Base-by-base conservation (phyloP, 37 sponge, comb jelly and placozoan genomes). In the Tethya wilhelma region DNA sequence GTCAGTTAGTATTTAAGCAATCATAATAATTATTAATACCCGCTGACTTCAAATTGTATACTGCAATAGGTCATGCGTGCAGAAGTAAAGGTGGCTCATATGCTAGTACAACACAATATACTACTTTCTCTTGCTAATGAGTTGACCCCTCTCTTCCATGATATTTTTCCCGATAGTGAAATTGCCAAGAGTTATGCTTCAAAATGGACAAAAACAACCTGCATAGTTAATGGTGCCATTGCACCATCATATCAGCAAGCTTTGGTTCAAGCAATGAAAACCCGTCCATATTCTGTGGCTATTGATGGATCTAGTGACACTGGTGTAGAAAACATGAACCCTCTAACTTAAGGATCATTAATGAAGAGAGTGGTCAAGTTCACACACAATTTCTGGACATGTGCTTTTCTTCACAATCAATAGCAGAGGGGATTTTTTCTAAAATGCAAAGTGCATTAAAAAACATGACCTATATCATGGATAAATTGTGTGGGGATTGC, bases 291-390 rank as follows among this genome's bases (percentile, higher is more conserved):
- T 58, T 29, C 74, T 39, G 6, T 89, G 6, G 71, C 87, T 17
- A 86, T 87, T 64, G 91, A 90, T 71, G 91, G 91, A 45, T 80
- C 87, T 26, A 86, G 81, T 77, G 91, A 90, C 58, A 77, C 72
- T 53, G 87, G 79, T 20, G 20, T 90, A 20, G 59, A 77, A 71
- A 90, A 86, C 40, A 86, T 90, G 88, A 86, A 90, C 44, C 91
- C 91, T 0, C 43, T 90, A 33, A 90, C 91, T 46, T 90, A 12
- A 2, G 55, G 7, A 19, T 86, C 20, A 73, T 41, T 73, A 67
- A 89, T 79, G 74, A 11, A 26, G 44, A 55, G 23, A 20, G 33
- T 44, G 71, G 74, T 26, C 32, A 36, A 23, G 74, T 83, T 19
- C 30, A 26, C 20, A 89, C 84, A 36, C 42, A 84, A 59, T 56